Percentiles rank a stretch among this genome's conserved stretches.
Evolutionary conservation across 2,113 vertebrate genomes (phyloP).

Genomic region (Sapajus apella): DNA sequence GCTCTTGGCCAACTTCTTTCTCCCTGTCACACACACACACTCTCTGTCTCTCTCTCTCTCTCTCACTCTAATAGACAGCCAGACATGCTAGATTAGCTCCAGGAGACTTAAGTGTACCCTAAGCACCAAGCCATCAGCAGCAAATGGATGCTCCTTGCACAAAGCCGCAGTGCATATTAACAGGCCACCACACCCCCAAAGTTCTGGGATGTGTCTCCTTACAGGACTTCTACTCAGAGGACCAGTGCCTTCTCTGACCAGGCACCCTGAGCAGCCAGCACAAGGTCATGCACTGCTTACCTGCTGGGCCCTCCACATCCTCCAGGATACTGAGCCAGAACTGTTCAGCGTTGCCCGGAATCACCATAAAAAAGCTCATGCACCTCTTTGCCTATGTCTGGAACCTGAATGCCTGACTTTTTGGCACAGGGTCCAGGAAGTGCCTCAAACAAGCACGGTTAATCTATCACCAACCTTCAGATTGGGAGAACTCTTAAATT

Average conservation of each 20-base stretch:
- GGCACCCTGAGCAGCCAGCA: background rate
- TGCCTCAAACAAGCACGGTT: background rate
- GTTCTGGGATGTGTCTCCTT: background rate
- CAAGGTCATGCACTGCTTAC: background rate
- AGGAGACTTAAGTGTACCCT: background rate
- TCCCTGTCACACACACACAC: background rate
- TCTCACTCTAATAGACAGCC: background rate
- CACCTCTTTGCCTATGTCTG: background rate
- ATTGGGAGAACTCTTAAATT: background rate
- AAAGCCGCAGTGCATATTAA: background rate
- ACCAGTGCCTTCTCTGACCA: background rate
- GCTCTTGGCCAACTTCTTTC: background rate
- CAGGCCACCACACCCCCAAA: background rate
- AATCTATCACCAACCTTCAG: background rate
- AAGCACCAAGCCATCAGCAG: background rate
- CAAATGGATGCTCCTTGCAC: background rate
- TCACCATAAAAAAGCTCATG: background rate
- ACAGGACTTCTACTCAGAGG: background rate
- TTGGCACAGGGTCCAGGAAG: background rate
- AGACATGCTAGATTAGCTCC: background rate
- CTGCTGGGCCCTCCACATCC: rapidly evolving
- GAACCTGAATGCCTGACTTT: background rate
- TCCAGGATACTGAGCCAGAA: background rate
- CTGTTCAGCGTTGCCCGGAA: background rate
- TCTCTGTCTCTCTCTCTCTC: background rate